phyloP scores from a whole-genome alignment of 37 sponge, comb jelly and placozoan species.

The Theonella swinhoei region DNA sequence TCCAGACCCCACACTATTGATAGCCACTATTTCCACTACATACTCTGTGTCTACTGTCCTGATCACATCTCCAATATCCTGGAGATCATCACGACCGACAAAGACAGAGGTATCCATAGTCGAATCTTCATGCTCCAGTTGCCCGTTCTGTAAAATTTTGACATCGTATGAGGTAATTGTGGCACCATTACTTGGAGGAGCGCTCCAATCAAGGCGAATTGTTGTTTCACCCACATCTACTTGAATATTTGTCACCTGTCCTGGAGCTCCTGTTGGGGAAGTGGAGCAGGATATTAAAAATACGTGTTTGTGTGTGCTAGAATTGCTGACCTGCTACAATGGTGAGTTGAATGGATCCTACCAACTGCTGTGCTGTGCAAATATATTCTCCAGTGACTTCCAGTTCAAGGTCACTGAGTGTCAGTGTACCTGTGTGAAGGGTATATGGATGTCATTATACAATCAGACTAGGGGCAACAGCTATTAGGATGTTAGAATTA shows the following conservation, averaged over 20 bases:
- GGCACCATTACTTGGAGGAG: neutral
- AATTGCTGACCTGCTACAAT: neutral
- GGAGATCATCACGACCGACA: neutral
- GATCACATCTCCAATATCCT: neutral
- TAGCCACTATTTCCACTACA: neutral
- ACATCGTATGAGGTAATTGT: neutral
- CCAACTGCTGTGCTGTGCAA: neutral
- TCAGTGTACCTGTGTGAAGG: no score
- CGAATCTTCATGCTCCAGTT: neutral
- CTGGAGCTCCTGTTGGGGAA: neutral
- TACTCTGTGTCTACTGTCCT: neutral
- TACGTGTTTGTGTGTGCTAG: neutral
- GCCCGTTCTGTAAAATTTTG: neutral
- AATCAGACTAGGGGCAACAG: no score
- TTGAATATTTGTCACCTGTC: neutral
- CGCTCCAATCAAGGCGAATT: neutral
- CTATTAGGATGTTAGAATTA: no score
- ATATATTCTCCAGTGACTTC: neutral
- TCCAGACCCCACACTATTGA: neutral
- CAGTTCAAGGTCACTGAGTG: neutral
- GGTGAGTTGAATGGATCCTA: neutral
- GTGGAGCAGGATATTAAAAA: neutral
- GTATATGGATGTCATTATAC: no score
- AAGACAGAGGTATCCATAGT: neutral
- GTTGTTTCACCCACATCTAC: neutral